These are phyloP conservation scores for Buphagus erythrorhynchus DNA, from an alignment of 2,797 vertebrate genomes.

Conservation along the genomic window DNA sequence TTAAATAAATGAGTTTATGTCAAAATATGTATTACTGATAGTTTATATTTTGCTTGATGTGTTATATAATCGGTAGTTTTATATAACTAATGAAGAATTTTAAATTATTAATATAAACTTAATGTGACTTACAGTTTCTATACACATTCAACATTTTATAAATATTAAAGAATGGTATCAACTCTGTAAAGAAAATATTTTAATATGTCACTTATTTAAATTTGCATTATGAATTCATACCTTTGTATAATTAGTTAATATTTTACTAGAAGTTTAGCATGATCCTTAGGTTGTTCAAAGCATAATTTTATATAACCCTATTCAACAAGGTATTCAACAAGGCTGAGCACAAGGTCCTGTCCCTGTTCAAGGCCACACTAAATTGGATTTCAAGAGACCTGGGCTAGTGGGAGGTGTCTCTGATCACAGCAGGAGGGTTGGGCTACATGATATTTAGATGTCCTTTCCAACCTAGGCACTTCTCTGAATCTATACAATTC, in stretches of 20 bases:
- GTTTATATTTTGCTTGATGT: not conserved
- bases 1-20: not conserved
- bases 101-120: not conserved
- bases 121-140: not conserved
- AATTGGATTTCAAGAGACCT: not conserved
- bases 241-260: not conserved
- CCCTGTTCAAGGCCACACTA: not conserved
- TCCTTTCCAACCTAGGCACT: not conserved
- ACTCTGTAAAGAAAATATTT: not conserved
- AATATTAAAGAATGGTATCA: not conserved
- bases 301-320: not conserved
- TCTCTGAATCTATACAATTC: not conserved
- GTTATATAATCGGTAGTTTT: not conserved
- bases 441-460: not conserved
- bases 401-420: not conserved
- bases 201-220: not conserved
- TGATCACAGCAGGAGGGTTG: accelerated
- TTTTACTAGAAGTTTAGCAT: not conserved
- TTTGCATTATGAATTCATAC: not conserved
- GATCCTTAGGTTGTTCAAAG: not conserved
- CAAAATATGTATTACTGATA: not conserved
- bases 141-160: not conserved
- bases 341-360: not conserved
- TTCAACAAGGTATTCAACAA: not conserved
- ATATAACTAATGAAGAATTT: not conserved